A percentile compares a stretch with the other conserved stretches of the same genome.
phyloP scores from a whole-genome alignment of 2,113 vertebrate genomes.

The Corynorhinus townsendii region DNA sequence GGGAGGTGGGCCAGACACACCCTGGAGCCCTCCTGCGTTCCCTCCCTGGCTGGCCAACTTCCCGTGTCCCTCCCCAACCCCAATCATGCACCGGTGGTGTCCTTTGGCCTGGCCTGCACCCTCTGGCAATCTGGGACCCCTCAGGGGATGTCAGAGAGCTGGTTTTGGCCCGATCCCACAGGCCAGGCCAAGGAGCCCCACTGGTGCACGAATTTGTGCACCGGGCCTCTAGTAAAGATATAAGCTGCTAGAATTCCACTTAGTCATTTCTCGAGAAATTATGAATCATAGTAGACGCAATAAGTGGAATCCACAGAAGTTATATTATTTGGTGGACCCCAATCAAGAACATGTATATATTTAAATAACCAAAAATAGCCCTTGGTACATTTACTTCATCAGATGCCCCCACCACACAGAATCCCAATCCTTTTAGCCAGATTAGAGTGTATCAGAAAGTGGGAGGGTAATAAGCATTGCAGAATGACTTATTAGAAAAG shows the following conservation, averaged over 20 bases:
- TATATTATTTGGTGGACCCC: not conserved
- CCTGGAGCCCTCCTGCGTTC: no score
- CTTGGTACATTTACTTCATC: not conserved
- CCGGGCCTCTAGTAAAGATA: not conserved
- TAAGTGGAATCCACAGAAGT: not conserved
- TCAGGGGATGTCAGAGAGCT: no score
- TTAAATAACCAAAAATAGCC: not conserved
- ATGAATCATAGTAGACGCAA: not conserved
- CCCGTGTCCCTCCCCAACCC: no score
- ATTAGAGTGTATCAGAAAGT: not conserved
- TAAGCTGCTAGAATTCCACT: not conserved
- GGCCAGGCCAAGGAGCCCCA: no score
- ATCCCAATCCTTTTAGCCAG: not conserved
- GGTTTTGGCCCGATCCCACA: no score
- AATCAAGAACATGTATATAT: not conserved
- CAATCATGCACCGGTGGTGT: no score
- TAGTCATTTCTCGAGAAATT: constrained; percentile 8
- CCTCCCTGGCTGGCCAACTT: no score
- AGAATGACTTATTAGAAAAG: constrained; percentile 31
- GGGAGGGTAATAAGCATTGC: not conserved
- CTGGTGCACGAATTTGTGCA: no score
- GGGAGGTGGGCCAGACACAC: no score
- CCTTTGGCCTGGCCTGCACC: no score
- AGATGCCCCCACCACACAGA: not conserved
- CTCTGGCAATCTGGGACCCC: no score